These are phyloP conservation scores for Drosophila rellima DNA, from an alignment of 2,888 invertebrate species.

Conservation along the genomic window DNA sequence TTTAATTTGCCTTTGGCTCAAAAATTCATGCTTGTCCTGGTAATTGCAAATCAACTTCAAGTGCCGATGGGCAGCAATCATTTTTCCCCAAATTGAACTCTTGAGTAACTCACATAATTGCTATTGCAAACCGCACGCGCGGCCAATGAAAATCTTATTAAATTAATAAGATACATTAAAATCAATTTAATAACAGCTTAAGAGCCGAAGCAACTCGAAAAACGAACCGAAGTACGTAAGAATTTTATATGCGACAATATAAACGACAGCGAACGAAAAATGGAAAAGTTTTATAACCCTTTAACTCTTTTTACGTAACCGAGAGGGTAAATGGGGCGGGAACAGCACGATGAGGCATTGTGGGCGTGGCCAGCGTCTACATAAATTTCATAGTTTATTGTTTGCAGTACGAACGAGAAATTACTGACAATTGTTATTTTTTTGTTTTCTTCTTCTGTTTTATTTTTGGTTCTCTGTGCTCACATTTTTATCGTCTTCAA, in stretches of 20 bases:
- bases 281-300: conserved; percentile 64
- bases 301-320: conserved; percentile 42
- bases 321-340: not conserved
- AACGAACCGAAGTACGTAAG: conserved; percentile 42
- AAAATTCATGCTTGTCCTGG: not conserved
- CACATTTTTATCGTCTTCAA: conserved; percentile 1
- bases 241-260: conserved; percentile 55
- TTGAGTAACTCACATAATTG: conserved; percentile 40
- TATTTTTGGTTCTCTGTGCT: conserved; percentile 1
- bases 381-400: conserved; percentile 68
- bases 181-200: conserved; percentile 62
- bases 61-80: not conserved
- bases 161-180: conserved; percentile 68
- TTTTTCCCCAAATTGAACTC: conserved; percentile 19
- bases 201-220: conserved; percentile 29
- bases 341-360: not conserved
- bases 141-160: conserved; percentile 56
- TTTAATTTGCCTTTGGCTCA: not conserved
- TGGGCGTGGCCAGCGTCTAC: conserved; percentile 30
- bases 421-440: conserved; percentile 55
- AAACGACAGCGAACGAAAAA: conserved; percentile 30
- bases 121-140: conserved; percentile 19
- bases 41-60: conserved; percentile 8
- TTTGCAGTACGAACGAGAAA: conserved; percentile 24
- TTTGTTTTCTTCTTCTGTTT: conserved; percentile 26